These are phyloP conservation scores for Phymorhynchus buccinoides DNA, from an alignment of 1,140 invertebrate genomes.

Conservation along the genomic window DNA sequence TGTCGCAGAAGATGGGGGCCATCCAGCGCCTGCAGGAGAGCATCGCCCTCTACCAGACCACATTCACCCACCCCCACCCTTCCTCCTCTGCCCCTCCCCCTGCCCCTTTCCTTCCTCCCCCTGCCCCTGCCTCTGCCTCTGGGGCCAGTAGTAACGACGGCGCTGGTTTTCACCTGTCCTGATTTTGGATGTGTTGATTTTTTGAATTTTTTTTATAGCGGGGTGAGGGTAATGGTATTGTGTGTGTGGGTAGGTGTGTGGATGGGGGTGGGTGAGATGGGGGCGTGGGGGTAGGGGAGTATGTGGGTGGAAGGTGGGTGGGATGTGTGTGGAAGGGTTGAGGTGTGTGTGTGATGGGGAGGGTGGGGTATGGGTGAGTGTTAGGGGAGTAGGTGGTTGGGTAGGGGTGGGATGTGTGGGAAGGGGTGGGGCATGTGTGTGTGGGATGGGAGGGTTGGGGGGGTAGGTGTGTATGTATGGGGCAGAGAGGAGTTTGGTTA, in stretches of 20 bases:
- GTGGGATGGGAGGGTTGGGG: no score
- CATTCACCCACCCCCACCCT: conserved; percentile 3
- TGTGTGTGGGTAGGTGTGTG: conserved; percentile 20
- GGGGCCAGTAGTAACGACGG: not conserved
- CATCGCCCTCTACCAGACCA: conserved; percentile 48
- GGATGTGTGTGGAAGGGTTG: not conserved
- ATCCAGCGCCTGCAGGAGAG: conserved; percentile 63
- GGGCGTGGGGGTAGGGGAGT: not conserved
- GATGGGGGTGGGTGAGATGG: not conserved
- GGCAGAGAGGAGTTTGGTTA: no score
- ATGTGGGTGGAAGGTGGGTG: not conserved
- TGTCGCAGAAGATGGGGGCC: conserved; percentile 64
- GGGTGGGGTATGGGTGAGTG: not conserved
- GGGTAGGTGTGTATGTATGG: no score
- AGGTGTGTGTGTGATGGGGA: not conserved
- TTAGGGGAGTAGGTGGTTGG: not conserved
- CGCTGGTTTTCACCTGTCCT: not conserved
- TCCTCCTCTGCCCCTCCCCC: not conserved
- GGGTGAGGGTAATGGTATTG: not conserved
- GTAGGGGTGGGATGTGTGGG: no score
- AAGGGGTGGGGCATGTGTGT: no score
- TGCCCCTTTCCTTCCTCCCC: not conserved
- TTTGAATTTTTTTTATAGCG: not conserved
- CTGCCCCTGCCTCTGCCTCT: not conserved
- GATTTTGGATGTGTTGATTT: not conserved